These are phyloP conservation scores for Matsumurasca onukii DNA, from an alignment of 1,140 invertebrate species.

Conservation along the genomic window DNA sequence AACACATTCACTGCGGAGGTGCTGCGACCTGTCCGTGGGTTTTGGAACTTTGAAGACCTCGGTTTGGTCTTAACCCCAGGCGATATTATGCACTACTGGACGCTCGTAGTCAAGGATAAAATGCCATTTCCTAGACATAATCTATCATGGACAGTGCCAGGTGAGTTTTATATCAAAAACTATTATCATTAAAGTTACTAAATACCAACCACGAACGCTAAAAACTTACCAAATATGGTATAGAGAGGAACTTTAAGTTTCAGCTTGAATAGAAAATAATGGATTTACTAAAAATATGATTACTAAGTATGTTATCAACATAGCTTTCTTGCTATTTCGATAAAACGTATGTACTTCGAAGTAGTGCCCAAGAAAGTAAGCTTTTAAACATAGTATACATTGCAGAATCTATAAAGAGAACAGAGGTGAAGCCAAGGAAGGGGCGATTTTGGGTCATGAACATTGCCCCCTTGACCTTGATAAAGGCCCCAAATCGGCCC, in stretches of 20 bases:
- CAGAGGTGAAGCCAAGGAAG: no score
- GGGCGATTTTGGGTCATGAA: no score
- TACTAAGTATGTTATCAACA: no score
- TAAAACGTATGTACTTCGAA: no score
- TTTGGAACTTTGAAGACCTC: constrained; percentile 7
- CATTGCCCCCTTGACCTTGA: no score
- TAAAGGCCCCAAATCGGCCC: no score
- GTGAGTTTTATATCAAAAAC: neutral
- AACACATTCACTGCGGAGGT: neutral
- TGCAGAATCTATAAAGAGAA: no score
- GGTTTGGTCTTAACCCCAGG: neutral
- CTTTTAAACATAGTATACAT: no score
- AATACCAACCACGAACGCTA: neutral
- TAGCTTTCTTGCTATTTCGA: no score
- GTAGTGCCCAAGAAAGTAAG: no score
- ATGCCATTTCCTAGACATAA: neutral
- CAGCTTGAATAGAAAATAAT: neutral
- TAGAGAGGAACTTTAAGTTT: neutral
- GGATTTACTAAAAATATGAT: no score
- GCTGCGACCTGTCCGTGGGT: neutral
- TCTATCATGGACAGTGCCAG: constrained; percentile 7
- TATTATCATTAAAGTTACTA: neutral
- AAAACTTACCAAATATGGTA: neutral
- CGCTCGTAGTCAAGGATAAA: neutral
- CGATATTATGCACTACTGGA: constrained; percentile 6